Base-by-base conservation (phyloP, 2,113 vertebrate genomes). In the Protobothrops mucrosquamatus region DNA sequence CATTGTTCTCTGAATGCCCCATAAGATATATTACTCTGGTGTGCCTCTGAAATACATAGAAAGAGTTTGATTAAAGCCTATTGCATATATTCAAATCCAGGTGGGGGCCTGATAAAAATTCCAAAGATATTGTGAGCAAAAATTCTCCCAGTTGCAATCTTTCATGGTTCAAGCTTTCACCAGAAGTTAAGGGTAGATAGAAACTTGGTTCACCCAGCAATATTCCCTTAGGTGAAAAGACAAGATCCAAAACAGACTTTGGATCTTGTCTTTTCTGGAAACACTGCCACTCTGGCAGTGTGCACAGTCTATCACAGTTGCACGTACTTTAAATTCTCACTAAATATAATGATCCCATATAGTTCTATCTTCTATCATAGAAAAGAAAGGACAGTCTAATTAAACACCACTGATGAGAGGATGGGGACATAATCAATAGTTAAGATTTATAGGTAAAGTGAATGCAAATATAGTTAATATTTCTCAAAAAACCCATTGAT, bases 261-360 rank as follows among this genome's bases (percentile, higher is more conserved):
- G 93, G n/a, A n/a, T n/a, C n/a, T n/a, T n/a, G n/a, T n/a, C n/a
- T n/a, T n/a, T n/a, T n/a, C 81, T 64, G 9, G 26, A 93, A 91
- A 92, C 54, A 51, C 52, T 85, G 64, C 10, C 89, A 2, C 89
- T 22, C 57, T 89, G 91, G 57, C 12, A 92, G 2, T 26, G 52
- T 91, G 8, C 52, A 4, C 6, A 56, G 64, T 81, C 59, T 89
- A 18, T 92, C 89, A 88, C 94, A 20, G 0, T 0, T 74, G n/a
- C 87, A 95, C 94, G 59, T 89, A 54, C 2, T 56, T 92, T 89
- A 92, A 10, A 52, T 93, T 95, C 93, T 92, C 90, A 94, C 93
- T 88, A 88, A 88, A 91, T 92, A 14, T 91, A 94, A 95, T 95
- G 93, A 91, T 43, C 34, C n/a, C 46, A 26, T 4, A 89, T 34